Percentiles rank a stretch among this genome's conserved stretches.
Evolutionary conservation across 2,113 vertebrate species (phyloP).

Genomic region (Mastomys coucha): DNA sequence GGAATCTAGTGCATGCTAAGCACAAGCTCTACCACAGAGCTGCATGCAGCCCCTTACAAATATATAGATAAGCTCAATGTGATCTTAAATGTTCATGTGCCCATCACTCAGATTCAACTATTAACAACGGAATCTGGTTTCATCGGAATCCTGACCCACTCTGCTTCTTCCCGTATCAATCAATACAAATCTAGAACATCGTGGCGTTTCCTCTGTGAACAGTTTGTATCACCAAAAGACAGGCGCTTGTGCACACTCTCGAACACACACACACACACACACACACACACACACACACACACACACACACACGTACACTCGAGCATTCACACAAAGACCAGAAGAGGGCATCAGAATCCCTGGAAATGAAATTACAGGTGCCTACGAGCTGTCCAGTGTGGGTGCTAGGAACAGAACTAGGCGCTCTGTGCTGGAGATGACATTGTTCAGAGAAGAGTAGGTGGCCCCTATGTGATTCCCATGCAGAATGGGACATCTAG

Average conservation of each 20-base stretch:
- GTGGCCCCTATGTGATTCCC: not conserved
- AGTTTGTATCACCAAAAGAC: conserved; percentile 8
- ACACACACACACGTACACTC: too few relatives aligned
- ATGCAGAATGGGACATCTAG: not conserved
- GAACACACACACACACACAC: too few relatives aligned
- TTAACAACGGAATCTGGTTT: not conserved
- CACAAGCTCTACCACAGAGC: not conserved
- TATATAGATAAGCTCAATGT: not conserved
- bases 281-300: too few relatives aligned
- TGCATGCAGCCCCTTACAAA: not conserved
- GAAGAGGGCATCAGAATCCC: not conserved
- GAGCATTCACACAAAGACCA: not conserved
- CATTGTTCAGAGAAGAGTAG: not conserved
- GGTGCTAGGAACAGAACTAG: not conserved
- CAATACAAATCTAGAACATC: not conserved
- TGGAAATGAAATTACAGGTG: not conserved
- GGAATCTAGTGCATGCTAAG: not conserved
- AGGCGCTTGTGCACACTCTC: not conserved
- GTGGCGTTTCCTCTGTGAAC: not conserved
- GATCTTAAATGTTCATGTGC: not conserved
- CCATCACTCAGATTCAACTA: not conserved
- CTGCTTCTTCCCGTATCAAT: not conserved
- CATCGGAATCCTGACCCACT: not conserved
- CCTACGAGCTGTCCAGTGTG: not conserved
- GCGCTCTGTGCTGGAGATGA: not conserved